A percentile compares a stretch with the other conserved stretches of the same genome.
phyloP scores from a whole-genome alignment of 2,888 invertebrate species.

The Drosophila picticornis region DNA sequence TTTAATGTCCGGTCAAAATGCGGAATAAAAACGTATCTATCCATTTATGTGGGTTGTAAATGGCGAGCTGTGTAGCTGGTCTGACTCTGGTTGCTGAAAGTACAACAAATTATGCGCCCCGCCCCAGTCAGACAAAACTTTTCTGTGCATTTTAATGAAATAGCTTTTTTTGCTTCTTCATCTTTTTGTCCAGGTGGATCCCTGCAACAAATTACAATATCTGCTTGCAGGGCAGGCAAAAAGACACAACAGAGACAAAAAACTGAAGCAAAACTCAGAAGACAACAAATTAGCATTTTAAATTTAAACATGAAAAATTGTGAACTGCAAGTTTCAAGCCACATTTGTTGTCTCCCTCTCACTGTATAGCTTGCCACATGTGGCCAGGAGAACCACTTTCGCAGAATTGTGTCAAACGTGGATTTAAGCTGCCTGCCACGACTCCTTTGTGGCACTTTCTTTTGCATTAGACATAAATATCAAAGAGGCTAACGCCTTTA shows the following conservation, averaged over 20 bases:
- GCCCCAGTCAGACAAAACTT: conserved; percentile 28
- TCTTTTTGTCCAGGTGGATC: conserved; percentile 31
- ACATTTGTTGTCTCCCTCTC: not conserved
- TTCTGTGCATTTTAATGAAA: conserved; percentile 53
- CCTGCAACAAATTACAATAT: conserved; percentile 39
- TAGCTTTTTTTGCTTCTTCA: not conserved
- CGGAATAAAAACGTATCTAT: conserved; percentile 33
- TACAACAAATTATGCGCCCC: conserved; percentile 55
- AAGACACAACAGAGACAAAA: conserved; percentile 13
- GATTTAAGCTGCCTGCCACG: conserved; percentile 35
- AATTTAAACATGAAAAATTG: conserved; percentile 20
- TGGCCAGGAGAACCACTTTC: conserved; percentile 13
- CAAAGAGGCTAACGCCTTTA: conserved; percentile 54
- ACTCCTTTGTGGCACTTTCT: conserved; percentile 66
- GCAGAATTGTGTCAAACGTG: conserved; percentile 57
- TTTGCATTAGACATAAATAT: conserved; percentile 52
- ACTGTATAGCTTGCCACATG: conserved; percentile 15
- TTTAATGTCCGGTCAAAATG: conserved; percentile 51
- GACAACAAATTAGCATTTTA: conserved; percentile 58
- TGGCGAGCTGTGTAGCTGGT: conserved; percentile 19
- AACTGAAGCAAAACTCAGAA: conserved; percentile 16
- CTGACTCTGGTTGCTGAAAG: not conserved
- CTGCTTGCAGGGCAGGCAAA: conserved; percentile 23
- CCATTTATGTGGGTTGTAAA: conserved; percentile 49
- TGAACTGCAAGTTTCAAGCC: conserved; percentile 1